Base-by-base conservation (phyloP, 2,797 vertebrate genomes). In the Ataeniobius toweri region DNA sequence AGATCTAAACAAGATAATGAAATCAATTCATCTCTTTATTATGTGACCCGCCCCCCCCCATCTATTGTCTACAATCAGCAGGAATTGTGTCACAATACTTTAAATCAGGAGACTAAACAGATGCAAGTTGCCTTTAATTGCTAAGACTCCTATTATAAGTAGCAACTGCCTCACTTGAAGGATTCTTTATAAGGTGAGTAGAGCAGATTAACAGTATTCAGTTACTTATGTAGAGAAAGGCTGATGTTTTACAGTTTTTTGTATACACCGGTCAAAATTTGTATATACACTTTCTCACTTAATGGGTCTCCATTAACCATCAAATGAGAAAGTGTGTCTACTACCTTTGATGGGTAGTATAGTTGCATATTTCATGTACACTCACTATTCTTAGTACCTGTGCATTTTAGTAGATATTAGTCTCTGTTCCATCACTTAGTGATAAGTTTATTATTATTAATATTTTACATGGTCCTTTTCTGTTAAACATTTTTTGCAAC, bases 11-110 rank as follows among this genome's bases (percentile, higher is more conserved):
- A 51, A n/a, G 44, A 76, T 75, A 81, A 78, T 84, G 78, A 77
- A 87, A 89, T 88, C 74, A 87, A 87, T 88, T 80, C 70, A 72
- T 1, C 22, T 76, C 71, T 68, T 41, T 44, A 68, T 24, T 67
- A 41, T 65, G 36, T 65, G 36, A 39, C 16, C 3, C 24, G 0
- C 56, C 24, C 26, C 12, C 5, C 5, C 12, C 26, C 26, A 65
- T 39, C 36, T 20, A 65, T 10, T 22, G 31, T 18, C 36, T 41
- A 65, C 39, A 36, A 39, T 65, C 31, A 41, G 36, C 22, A 9
- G 31, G 63, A 65, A 36, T 8, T 1, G 59, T 63, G 39, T 39
- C 18, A 65, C 31, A 39, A 39, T 22, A 31, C 12, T 39, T 65
- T 65, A 39, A 22, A 4, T 39, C 8, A 8, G 13, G 63, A 65